A percentile compares a stretch with the other conserved stretches of the same genome.
Conservation (phyloP, 2,113 vertebrate genomes). For the Pleuronectes platessa region DNA sequence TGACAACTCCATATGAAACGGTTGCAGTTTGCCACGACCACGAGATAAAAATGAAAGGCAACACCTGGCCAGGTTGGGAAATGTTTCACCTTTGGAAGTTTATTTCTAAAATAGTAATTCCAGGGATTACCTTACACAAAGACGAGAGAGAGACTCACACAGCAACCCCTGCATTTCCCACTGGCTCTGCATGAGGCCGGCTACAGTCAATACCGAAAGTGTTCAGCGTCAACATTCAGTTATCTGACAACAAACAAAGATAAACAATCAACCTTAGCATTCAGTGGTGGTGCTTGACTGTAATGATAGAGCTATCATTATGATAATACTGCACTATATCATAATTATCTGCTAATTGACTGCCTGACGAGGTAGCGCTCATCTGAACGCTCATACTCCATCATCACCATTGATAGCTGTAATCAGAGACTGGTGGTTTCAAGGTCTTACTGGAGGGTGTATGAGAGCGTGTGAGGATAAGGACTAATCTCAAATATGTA, state of each 20-base stretch:
- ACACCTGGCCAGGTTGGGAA: not conserved
- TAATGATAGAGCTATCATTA: conserved; percentile 57
- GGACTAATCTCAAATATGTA: not conserved
- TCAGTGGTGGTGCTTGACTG: conserved; percentile 29
- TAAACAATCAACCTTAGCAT: not conserved
- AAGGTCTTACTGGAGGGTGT: conserved; percentile 63
- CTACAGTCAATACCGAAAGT: not conserved
- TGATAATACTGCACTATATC: conserved; percentile 65
- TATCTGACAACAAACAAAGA: conserved; percentile 25
- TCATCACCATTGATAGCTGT: conserved; percentile 71
- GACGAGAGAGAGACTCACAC: not conserved
- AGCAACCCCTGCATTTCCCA: not conserved
- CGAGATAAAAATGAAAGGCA: not conserved
- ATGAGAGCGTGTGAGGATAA: not conserved
- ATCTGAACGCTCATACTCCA: conserved; percentile 68
- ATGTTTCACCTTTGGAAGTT: conserved; percentile 4
- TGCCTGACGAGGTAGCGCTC: conserved; percentile 70
- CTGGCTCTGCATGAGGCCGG: no score
- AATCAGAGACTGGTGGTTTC: conserved; percentile 65
- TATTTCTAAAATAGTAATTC: conserved; percentile 1
- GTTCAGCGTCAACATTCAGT: conserved; percentile 7
- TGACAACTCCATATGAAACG: conserved; percentile 37
- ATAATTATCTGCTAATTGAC: conserved; percentile 76
- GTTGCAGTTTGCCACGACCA: not conserved
- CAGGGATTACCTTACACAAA: not conserved